phyloP scores from a whole-genome alignment of 1,140 invertebrate species.

The Drosophila rhopaloa region DNA sequence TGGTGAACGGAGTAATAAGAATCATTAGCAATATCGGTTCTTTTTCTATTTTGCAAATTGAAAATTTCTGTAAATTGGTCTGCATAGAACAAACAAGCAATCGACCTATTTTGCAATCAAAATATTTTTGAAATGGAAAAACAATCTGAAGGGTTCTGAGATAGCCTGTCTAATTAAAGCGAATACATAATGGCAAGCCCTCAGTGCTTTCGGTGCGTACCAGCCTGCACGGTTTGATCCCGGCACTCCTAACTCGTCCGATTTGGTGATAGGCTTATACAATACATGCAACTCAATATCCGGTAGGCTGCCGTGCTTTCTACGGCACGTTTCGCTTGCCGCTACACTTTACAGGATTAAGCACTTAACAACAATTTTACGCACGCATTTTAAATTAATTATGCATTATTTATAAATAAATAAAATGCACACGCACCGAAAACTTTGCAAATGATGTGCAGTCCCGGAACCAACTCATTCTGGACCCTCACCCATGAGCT shows the following conservation, averaged over 20 bases:
- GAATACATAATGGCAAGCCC: neutral
- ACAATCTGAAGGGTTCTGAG: neutral
- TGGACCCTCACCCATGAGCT: neutral
- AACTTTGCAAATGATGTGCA: conserved; percentile 46
- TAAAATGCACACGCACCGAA: conserved; percentile 68
- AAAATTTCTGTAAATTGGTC: conserved; percentile 21
- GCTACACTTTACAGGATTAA: conserved; percentile 70
- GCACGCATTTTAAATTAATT: conserved; percentile 80
- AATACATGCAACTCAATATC: conserved; percentile 17
- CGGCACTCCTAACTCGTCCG: neutral
- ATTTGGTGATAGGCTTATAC: conserved; percentile 11
- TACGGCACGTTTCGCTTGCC: conserved; percentile 10
- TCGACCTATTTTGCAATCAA: neutral
- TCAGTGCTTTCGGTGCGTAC: no score
- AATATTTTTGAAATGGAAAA: neutral
- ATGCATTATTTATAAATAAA: conserved; percentile 79
- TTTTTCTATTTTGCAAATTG: conserved; percentile 24
- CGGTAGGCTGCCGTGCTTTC: neutral
- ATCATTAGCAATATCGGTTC: conserved; percentile 45
- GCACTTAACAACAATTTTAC: conserved; percentile 74
- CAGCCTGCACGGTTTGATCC: neutral
- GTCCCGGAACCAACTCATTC: neutral
- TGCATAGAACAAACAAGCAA: neutral
- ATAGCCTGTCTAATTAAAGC: neutral
- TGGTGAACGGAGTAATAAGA: neutral